Evolutionary conservation across 2,113 vertebrate species (phyloP).

Genomic region (Polyodon spathula): DNA sequence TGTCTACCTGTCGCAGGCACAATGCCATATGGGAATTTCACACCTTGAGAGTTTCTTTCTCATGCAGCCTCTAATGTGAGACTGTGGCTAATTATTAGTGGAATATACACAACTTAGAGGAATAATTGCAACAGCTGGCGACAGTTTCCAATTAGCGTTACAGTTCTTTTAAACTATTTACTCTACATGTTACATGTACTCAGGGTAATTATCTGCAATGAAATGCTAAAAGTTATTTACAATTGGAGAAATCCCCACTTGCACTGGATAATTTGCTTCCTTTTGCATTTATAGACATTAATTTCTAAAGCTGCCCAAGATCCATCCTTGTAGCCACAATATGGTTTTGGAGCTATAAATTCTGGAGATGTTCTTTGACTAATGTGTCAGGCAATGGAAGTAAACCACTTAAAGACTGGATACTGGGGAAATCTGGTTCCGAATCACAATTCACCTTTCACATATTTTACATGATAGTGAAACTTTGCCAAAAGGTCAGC

Average conservation of each 20-base stretch:
- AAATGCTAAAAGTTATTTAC: constrained; percentile 41
- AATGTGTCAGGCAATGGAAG: no score
- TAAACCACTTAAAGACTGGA: no score
- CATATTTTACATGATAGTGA: no score
- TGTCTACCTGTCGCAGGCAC: constrained; percentile 61
- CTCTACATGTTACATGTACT: constrained; percentile 42
- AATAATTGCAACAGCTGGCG: constrained; percentile 70
- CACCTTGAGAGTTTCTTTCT: constrained; percentile 70
- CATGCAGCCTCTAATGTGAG: constrained; percentile 58
- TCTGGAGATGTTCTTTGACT: no score
- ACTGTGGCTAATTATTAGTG: constrained; percentile 58
- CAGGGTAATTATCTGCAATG: constrained; percentile 61
- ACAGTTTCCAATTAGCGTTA: constrained; percentile 75
- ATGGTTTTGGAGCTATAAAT: no score
- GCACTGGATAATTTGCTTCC: no score
- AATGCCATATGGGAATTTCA: constrained; percentile 76
- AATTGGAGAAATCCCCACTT: background rate
- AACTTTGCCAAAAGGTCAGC: no score
- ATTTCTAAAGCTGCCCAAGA: no score
- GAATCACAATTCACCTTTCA: no score
- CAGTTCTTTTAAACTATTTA: constrained; percentile 63
- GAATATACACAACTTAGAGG: constrained; percentile 57
- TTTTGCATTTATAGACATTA: no score
- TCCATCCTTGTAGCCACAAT: no score
- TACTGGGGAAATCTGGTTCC: no score